Evolutionary conservation across 1,140 invertebrate genomes (phyloP).

Genomic region (Linepithema humile): DNA sequence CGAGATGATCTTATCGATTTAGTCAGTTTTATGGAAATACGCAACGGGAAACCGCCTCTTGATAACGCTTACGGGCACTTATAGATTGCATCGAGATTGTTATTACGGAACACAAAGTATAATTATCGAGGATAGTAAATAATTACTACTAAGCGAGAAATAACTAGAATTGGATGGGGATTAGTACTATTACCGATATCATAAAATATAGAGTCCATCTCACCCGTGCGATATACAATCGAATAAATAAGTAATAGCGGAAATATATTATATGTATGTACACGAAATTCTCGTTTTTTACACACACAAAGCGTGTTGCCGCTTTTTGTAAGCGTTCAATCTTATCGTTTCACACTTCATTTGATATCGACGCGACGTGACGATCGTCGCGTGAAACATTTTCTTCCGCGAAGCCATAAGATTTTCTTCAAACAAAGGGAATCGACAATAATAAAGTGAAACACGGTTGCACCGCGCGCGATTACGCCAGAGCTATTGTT

Average conservation of each 20-base stretch:
- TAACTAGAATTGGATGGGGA: constrained; percentile 39
- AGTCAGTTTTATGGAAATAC: constrained; percentile 30
- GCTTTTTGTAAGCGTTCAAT: constrained; percentile 14
- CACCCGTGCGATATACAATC: background rate
- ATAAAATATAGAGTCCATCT: constrained; percentile 18
- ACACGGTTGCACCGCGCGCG: background rate
- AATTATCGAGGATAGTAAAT: constrained; percentile 38
- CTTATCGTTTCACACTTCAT: background rate
- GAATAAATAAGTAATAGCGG: constrained; percentile 40
- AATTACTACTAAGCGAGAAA: constrained; percentile 38
- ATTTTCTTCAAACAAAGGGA: background rate
- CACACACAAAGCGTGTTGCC: background rate
- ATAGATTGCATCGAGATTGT: constrained; percentile 58
- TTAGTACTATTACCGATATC: constrained; percentile 35
- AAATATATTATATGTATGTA: constrained; percentile 23
- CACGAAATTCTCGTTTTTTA: constrained; percentile 5
- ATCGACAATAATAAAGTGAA: background rate
- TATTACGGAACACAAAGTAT: constrained; percentile 50
- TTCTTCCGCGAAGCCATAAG: background rate
- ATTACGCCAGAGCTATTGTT: too few species aligned
- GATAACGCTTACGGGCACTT: constrained; percentile 55
- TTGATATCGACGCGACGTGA: too few species aligned
- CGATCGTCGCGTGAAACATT: too few species aligned
- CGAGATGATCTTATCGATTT: constrained; percentile 43
- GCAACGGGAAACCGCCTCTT: constrained; percentile 43